A percentile compares a stretch with the other conserved stretches of the same genome.
Conservation (phyloP, 2,888 invertebrate genomes). For the Pammene aurita region DNA sequence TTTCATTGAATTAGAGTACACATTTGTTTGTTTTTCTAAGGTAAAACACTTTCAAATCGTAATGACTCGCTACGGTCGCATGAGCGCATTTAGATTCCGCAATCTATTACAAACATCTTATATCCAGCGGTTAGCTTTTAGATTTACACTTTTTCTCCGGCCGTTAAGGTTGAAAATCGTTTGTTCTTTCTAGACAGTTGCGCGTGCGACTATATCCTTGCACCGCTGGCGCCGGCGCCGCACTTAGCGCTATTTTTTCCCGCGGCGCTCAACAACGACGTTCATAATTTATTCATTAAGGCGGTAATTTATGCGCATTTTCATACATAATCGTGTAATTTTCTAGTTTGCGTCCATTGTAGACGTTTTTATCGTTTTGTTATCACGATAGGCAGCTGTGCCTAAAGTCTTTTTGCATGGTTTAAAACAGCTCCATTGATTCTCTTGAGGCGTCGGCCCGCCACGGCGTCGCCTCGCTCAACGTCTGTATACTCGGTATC, state of each 20-base stretch:
- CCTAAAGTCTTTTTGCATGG: constrained; percentile 6
- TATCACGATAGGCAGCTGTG: constrained; percentile 50
- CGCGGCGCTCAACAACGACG: constrained; percentile 65
- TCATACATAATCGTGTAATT: constrained; percentile 60
- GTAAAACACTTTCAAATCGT: constrained; percentile 72
- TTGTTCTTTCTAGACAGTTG: constrained; percentile 54
- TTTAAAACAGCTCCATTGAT: constrained; percentile 4
- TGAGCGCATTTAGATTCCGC: constrained; percentile 75
- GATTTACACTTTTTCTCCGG: constrained; percentile 51
- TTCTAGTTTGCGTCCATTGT: constrained; percentile 71
- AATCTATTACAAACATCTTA: constrained; percentile 60
- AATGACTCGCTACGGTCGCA: constrained; percentile 81
- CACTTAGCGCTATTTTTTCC: constrained; percentile 79
- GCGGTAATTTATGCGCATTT: constrained; percentile 72
- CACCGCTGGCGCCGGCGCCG: constrained; percentile 79
- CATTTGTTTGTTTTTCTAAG: constrained; percentile 62
- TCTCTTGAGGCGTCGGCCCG: constrained; percentile 42
- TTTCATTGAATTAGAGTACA: constrained; percentile 63
- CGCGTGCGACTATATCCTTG: constrained; percentile 73
- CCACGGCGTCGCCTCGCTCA: constrained; percentile 49
- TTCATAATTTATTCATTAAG: constrained; percentile 80
- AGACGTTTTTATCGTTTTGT: constrained; percentile 61
- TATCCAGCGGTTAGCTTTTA: constrained; percentile 42
- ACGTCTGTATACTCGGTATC: too few relatives aligned
- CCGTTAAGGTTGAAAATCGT: constrained; percentile 54